Base-by-base conservation (phyloP, 2,113 vertebrate species). In the Boleophthalmus pectinirostris region DNA sequence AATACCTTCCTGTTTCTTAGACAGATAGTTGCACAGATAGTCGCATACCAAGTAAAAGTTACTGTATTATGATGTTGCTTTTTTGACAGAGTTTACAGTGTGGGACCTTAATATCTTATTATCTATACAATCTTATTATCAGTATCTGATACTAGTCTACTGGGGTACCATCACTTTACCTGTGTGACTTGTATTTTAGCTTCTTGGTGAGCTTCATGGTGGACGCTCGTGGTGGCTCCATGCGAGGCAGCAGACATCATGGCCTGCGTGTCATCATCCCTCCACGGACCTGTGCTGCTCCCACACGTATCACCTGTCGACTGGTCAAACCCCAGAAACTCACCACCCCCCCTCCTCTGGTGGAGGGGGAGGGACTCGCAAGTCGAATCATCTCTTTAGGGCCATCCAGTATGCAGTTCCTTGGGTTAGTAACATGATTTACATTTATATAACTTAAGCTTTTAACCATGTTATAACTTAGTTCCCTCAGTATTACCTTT, bases 191-290 rank as follows among this genome's bases (percentile, higher is more conserved):
- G 11, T 46, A 47, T 9, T 66, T 23, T 9, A 99, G 97, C 81
- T 99, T 99, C 88, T 91, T 99, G 86, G 98, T 98, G 81, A 98
- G 97, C 83, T 99, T 98, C 88, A 99, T 99, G 98, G 98, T 99
- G 38, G 98, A 99, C 0, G 98, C 98, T 18, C 95, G 98, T 0
- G 98, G 98, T 0, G 98, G 97, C 24, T 99, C 97, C 73, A 98
- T 98, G 97, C 87, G 97, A 24, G 97, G 97, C 63, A 98, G 97
- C 80, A 94, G 97, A 24, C 97, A 99, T 85, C 95, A 98, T 0
- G 96, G 97, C 16, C 93, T 99, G 64, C 92, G 97, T 0, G 97
- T 99, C 51, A 94, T 98, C 79, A 96, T 99, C 80, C 98, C 97
- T 0, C 96, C 97, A 0, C 93, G 97, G 0, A 97, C 97, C 2